Base-by-base conservation (phyloP, 2,888 invertebrate species). In the Caenorhabditis macrosperma region DNA sequence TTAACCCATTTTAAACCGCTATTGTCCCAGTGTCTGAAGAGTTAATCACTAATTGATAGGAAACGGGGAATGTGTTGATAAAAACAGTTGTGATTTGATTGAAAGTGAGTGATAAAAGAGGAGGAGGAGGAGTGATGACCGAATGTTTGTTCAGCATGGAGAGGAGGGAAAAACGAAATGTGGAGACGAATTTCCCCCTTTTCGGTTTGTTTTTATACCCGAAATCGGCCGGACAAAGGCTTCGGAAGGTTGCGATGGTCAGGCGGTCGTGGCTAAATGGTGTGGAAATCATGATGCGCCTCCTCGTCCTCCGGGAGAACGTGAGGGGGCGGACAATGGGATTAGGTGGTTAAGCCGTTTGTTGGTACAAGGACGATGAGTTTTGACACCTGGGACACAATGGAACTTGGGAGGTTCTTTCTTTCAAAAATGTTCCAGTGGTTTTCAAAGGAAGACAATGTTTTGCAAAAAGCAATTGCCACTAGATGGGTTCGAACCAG, bases 271-370 rank as follows among this genome's bases (percentile, higher is more conserved):
- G 54, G 30, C n/a, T 52, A n/a, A 59, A 60, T 59, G 68, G 60
- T 69, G 68, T 59, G 68, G 68, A 67, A 57, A 66, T 10, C 24
- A 30, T 17, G 44, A 15, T 59, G 72, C n/a, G n/a, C n/a, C n/a
- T n/a, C n/a, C n/a, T n/a, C n/a, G n/a, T 63, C 50, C 55, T 44
- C 41, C 6, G 41, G 44, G 28, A 41, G n/a, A 44, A 10, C 33
- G 7, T 15, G 22, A 33, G 46, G 48, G 38, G 24, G 20, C n/a
- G 26, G 28, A 55, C 41, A 55, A 69, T 50, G 60, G 60, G 55
- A 55, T 55, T 50, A 64, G 12, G n/a, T 6, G 24, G 30, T 12
- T 20, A 61, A 60, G 60, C 57, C 38, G 20, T 41, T 38, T 57
- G 26, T 30, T 30, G 54, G 22, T 7, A 28, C n/a, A 5, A 52